A percentile compares a stretch with the other conserved stretches of the same genome.
Evolutionary conservation across 1,140 invertebrate species (phyloP).

Genomic region (Macrobrachium nipponense): DNA sequence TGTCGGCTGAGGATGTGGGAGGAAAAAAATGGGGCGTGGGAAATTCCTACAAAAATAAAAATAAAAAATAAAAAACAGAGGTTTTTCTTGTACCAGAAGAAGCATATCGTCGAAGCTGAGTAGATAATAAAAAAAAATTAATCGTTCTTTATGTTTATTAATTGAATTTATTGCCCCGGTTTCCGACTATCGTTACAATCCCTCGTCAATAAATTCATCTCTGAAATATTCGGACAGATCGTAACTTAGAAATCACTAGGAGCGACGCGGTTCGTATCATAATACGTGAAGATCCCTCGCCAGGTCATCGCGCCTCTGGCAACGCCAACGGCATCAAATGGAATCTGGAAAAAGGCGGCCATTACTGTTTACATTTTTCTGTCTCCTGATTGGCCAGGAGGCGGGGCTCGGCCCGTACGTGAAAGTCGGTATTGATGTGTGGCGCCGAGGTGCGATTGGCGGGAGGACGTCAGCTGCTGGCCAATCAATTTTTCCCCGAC

Average conservation of each 20-base stretch:
- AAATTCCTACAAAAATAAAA: no score
- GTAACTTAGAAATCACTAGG: constrained; percentile 10
- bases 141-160: constrained; percentile 46
- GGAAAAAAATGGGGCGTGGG: background rate
- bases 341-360: constrained; percentile 60
- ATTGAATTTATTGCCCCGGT: constrained; percentile 35
- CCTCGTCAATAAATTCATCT: constrained; percentile 56
- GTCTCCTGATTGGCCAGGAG: constrained; percentile 46
- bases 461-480: constrained; percentile 10
- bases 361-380: constrained; percentile 61
- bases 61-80: background rate
- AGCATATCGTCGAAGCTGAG: background rate
- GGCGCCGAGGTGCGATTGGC: constrained; percentile 33
- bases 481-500: constrained; percentile 24
- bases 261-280: background rate
- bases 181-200: constrained; percentile 48
- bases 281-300: background rate
- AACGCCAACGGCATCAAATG: constrained; percentile 43
- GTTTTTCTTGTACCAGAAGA: background rate
- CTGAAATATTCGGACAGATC: constrained; percentile 40
- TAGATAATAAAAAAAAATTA: constrained; percentile 2
- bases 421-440: constrained; percentile 60
- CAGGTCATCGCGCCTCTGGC: constrained; percentile 29
- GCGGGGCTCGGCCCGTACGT: constrained; percentile 40
- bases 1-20: background rate